Base-by-base conservation (phyloP, 2,888 invertebrate species). In the Lumbricus terrestris region DNA sequence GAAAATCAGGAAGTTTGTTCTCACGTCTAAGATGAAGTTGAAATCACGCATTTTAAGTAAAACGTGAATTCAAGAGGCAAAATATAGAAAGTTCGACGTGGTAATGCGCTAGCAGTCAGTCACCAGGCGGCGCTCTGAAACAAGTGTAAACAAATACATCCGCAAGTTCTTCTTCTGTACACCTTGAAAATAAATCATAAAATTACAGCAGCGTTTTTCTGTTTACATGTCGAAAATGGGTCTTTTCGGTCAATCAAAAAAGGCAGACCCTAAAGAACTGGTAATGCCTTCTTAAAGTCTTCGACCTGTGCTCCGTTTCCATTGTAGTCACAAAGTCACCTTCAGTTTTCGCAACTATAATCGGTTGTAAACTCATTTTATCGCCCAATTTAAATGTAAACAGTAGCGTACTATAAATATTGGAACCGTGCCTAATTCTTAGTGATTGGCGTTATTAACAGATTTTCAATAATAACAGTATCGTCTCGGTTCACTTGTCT, bases 181-280 rank as follows among this genome's bases (percentile, higher is more conserved):
- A 69, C n/a, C 69, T 69, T 11, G 8, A 29, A 5, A n/a, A 69
- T 69, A 11, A 69, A 11, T 69, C 69, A 69, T 69, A 69, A 69
- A 69, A n/a, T 69, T 69, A 69, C 54, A 8, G 69, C 69, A 16
- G 47, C 18, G 69, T 69, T 29, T 69, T 69, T 13, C 69, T 69
- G 69, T 69, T 69, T 69, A 35, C 29, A 29, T 23, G 1, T 89
- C n/a, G 33, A 89, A 88, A 23, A 91, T 92, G 92, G 92, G 92
- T 69, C 88, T 92, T 33, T 92, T 92, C 89, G 92, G 92, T n/a
- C 88, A 91, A 40, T 82, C 88, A 37, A 91, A 91, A 88, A 85
- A 34, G 38, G 91, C 91, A 82, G 90, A 91, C 54, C 92, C 92
- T 16, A 92, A 91, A 88, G 92, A 91, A 90, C 82, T 90, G 92